phyloP scores from a whole-genome alignment of 2,888 invertebrate species.

The Synergus itoensis region DNA sequence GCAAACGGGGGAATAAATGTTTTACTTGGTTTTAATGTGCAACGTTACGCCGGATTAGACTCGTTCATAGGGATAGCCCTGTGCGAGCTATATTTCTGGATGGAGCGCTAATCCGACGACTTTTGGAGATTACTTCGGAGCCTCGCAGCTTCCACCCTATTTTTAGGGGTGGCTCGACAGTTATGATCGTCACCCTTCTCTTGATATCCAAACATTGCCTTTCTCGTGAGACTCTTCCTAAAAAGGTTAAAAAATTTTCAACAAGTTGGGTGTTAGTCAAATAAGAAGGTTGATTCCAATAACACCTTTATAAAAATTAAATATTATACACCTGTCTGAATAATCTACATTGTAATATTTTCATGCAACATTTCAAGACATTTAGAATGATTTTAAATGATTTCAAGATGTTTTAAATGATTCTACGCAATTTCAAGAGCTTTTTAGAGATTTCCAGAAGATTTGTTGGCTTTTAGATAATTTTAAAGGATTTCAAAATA shows the following conservation, averaged over 20 bases:
- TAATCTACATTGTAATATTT: no score
- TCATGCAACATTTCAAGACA: no score
- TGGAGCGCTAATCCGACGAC: constrained; percentile 62
- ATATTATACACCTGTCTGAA: no score
- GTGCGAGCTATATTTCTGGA: constrained; percentile 56
- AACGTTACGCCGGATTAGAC: constrained; percentile 57
- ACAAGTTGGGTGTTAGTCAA: not conserved
- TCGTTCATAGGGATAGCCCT: constrained; percentile 49
- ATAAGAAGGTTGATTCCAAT: no score
- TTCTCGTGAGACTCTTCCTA: not conserved
- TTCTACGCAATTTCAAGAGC: no score
- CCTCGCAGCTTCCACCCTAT: constrained; percentile 47
- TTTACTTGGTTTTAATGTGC: constrained; percentile 58
- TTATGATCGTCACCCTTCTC: constrained; percentile 48
- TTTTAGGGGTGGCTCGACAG: constrained; percentile 49
- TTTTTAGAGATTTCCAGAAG: no score
- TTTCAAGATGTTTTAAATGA: no score
- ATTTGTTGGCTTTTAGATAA: no score
- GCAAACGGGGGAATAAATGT: constrained; percentile 54
- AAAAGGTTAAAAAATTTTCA: not conserved
- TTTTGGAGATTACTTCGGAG: constrained; percentile 57
- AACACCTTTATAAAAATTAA: not conserved
- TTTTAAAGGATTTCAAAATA: no score
- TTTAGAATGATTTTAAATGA: no score
- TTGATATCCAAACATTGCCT: constrained; percentile 7